Evolutionary conservation across 2,888 invertebrate species (phyloP), one percentile per base, ranked within the genome.

Genomic region (Alloscopus bannaensis): DNA sequence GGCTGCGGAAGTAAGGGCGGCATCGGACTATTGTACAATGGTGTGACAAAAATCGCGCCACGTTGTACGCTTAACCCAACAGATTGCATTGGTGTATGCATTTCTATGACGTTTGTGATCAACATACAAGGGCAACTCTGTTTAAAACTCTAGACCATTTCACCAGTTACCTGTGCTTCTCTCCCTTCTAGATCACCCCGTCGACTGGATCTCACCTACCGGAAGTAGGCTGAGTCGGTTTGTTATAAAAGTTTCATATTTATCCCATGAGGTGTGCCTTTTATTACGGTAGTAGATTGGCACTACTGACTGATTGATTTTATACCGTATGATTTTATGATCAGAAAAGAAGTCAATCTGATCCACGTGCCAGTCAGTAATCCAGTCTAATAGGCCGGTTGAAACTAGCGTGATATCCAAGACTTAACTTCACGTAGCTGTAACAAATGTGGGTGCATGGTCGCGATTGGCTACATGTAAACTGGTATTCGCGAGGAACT

Each of bases 401-500:
- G 78, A 65, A 3, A 31, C 45, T 1, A 83, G 3, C 0, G 81
- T 80, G 0, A 81, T 29, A 40, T 83, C 83, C 13, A 83, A 42
- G 0, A 78, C 64, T 68, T 83, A 73, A 13, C 8, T 45, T 18
- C 81, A 62, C 18, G 8, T 26, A n/a, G 6, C n/a, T 1, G 68
- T 76, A 0, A 71, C 69, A 55, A 83, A 83, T 6, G 83, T 83
- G 0, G 82, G 80, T 36, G 18, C 31, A 52, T 70, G 60, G 0
- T 80, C 81, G 16, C 16, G n/a, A 26, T 83, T 83, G 1, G 72
- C 11, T 1, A 81, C 69, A 16, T 65, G 65, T 18, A 83, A n/a
- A 26, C 69, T 60, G 3, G 69, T 50, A 0, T 42, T 2, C 1
- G 52, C n/a, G 0, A 81, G 50, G 22, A 36, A 83, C 0, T 79